Evolutionary conservation across 2,888 invertebrate species (phyloP).

Genomic region (Stictocephala bisonia): DNA sequence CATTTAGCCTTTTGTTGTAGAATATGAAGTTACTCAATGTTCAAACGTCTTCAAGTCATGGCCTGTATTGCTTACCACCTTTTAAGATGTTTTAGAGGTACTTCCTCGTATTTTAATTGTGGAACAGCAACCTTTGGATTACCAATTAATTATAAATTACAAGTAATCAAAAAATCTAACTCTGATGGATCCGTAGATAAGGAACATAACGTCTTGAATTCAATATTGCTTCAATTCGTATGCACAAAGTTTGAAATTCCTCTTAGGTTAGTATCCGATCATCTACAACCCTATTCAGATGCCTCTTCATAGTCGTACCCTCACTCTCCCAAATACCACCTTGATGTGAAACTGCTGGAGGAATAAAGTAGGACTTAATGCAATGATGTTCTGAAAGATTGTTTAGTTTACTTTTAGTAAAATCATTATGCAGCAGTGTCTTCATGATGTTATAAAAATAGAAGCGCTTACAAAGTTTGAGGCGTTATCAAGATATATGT

Average conservation of each 20-base stretch:
- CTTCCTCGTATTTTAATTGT: slow-evolving; percentile 51
- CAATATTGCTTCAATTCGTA: slow-evolving; percentile 11
- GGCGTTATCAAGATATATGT: not conserved
- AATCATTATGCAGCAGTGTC: not conserved
- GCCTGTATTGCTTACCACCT: slow-evolving; percentile 10
- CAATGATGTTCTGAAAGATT: not conserved
- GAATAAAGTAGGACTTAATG: not conserved
- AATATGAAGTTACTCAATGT: too few relatives aligned
- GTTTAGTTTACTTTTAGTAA: not conserved
- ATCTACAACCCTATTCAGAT: not conserved
- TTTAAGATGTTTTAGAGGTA: slow-evolving; percentile 50
- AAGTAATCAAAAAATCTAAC: slow-evolving; percentile 55
- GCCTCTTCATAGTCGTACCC: not conserved
- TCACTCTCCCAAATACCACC: slow-evolving; percentile 8
- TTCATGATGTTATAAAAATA: not conserved
- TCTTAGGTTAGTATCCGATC: not conserved
- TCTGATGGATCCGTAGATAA: slow-evolving; percentile 44
- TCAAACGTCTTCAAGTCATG: too few relatives aligned
- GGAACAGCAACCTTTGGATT: slow-evolving; percentile 51
- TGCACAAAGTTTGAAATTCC: not conserved
- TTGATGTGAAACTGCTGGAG: not conserved
- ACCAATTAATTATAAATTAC: slow-evolving; percentile 57
- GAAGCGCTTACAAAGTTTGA: not conserved
- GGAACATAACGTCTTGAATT: not conserved
- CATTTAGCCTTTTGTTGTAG: too few relatives aligned